Base-by-base conservation (phyloP, 2,113 vertebrate species). In the Opisthocomus hoazin region DNA sequence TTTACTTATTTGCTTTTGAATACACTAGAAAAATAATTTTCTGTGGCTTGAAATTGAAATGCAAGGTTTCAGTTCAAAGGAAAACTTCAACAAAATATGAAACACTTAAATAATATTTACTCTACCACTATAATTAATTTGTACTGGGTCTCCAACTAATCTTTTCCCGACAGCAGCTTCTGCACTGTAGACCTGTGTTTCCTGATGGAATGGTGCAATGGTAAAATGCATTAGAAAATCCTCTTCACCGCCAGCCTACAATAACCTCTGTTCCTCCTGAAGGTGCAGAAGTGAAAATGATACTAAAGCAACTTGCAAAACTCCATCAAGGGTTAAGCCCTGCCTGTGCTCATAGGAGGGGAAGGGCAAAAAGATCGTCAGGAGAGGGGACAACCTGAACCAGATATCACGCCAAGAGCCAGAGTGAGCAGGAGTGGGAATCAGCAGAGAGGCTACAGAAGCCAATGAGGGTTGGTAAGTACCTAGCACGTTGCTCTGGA, bases 351-450 rank as follows among this genome's bases (percentile, higher is more conserved):
- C 10, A 22, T 12, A 37, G 21, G 30, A 92, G 50, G 43, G n/a
- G 34, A 87, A 60, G 4, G 20, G 11, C 16, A 37, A 85, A 87
- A 73, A 48, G 15, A 24, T 29, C 29, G 5, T 9, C 37, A 86
- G 43, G 30, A 36, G 45, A 84, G 15, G 20, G 8, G 17, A 61
- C 11, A 48, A 32, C 12, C 15, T 60, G 13, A 10, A 23, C 9
- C 30, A 89, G 18, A 4, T 74, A 22, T 6, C 12, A n/a, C 7
- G 13, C 13, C 29, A 65, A 50, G 60, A 73, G 37, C n/a, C n/a
- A 46, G n/a, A 84, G 54, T 17, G 26, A 74, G 11, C 18, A 39
- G 0, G 0, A 56, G 51, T 6, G 9, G 48, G n/a, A 77, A 36
- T 45, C 43, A 75, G 39, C 90, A 91, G 65, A 82, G 58, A 34